Base-by-base conservation (phyloP, 2,888 invertebrate species). In the Andrena dorsata region DNA sequence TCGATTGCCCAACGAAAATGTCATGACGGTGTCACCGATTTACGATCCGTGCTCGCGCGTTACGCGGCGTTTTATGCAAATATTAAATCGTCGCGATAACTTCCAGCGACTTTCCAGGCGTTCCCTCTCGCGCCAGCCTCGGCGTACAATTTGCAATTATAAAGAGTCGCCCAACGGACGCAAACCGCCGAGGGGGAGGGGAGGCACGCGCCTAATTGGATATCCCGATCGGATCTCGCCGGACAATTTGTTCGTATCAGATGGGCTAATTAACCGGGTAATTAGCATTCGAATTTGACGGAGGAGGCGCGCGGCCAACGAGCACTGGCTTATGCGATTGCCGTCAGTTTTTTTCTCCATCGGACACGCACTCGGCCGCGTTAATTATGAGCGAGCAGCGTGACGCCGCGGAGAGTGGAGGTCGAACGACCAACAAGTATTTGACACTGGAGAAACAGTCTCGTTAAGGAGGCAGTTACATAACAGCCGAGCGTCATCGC, bases 1-100 rank as follows among this genome's bases (percentile, higher is more conserved):
- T 61, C 23, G 64, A 26, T 86, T 78, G 41, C 78, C 30, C 66
- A 68, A 83, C 56, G 65, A 69, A 80, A 83, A 80, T 61, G 71
- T 75, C 83, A 80, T 32, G 28, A 56, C 61, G 53, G 70, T 82
- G 66, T 51, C 65, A 30, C 56, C 30, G 70, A 70, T 78, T 80
- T 78, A 71, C 75, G 72, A 68, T 28, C 28, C 56, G 10, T 4
- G 7, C 13, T 23, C 35, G 73, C 28, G 47, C 73, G 60, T 82
- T 71, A 68, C 56, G 26, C 41, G 30, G 7, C 72, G 28, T 16
- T 47, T 76, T 56, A 61, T 60, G 78, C 60, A 30, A 81, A 85
- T 76, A 75, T 49, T 56, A 72, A 41, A 75, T 72, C 51, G 30
- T 51, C 70, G 60, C 47, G 35, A 74, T 83, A 76, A 78, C 80